Percentiles rank a stretch among this genome's conserved stretches.
phyloP scores from a whole-genome alignment of 2,797 vertebrate species.

The Erethizon dorsatum region DNA sequence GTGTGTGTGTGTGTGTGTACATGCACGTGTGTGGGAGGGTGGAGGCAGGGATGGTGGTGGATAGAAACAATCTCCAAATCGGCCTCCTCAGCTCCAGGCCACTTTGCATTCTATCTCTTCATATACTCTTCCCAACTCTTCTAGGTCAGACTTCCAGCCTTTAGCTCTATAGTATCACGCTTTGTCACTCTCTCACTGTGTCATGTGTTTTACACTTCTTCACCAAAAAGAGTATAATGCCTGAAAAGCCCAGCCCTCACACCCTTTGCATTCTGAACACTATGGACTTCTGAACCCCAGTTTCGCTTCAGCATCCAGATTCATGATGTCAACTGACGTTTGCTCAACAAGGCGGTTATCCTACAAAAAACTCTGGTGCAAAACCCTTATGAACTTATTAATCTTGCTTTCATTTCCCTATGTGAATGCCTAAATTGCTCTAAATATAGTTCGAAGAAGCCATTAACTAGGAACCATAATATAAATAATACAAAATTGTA shows the following conservation, averaged over 20 bases:
- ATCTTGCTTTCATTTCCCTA: not conserved
- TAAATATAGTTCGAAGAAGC: slow-evolving; percentile 67
- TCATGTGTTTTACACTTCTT: not conserved
- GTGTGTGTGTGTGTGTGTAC: not conserved
- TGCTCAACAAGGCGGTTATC: not conserved
- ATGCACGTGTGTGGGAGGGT: not conserved
- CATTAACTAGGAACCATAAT: slow-evolving; percentile 5
- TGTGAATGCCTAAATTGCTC: slow-evolving; percentile 26
- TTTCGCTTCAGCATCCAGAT: not conserved
- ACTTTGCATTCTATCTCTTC: not conserved
- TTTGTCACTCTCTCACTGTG: not conserved
- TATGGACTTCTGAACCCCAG: not conserved
- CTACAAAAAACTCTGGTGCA: not conserved
- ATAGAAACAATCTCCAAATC: not conserved
- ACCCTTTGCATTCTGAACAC: not conserved
- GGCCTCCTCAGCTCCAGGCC: not conserved
- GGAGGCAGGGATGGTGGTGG: not conserved
- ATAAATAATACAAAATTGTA: slow-evolving; percentile 40
- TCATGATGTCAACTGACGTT: not conserved
- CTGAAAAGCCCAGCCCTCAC: not conserved
- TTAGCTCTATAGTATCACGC: not conserved
- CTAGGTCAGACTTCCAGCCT: not conserved
- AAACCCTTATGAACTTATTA: not conserved
- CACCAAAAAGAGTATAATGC: not conserved
- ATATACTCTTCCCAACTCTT: not conserved